Evolutionary conservation across 2,797 vertebrate species (phyloP), one percentile per base, ranked within the genome.

Genomic region (Pseudomugil gertrudae): DNA sequence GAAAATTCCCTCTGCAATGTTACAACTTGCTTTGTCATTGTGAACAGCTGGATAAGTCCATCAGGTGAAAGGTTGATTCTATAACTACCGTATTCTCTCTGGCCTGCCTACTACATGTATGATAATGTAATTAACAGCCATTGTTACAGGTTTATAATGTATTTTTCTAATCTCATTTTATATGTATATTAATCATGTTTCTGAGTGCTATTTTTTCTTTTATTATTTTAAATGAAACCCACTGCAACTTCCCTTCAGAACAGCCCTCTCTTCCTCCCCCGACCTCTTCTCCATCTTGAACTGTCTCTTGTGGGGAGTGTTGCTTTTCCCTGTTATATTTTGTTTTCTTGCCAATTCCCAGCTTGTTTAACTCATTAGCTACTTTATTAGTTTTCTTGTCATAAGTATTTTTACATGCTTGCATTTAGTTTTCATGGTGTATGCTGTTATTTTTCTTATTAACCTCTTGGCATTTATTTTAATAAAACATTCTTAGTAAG

Each of bases 101-200:
- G 90, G 89, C 93, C 93, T 94, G 93, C 93, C 93, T 93, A 93
- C 91, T 93, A 92, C 92, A 93, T 95, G 93, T 95, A 94, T 94
- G 89, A 94, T 95, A 95, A 94, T 95, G 94, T 95, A 94, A 94
- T 95, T 94, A 93, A 95, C 93, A 94, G 92, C 94, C 94, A 95
- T 94, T 95, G 94, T 95, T 94, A 95, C 94, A 95, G 90, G 94
- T 95, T 95, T 95, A 93, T 95, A 95, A 95, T 95, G 94, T 95
- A 95, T 95, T 95, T 95, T 95, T 95, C 94, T 95, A 95, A 93
- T 94, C 93, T 95, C 92, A 95, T 95, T 95, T 95, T 95, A 93
- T 95, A 95, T 95, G 94, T 95, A 92, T 93, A 93, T 93, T 94
- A 93, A 93, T 92, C 92, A 93, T 93, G 86, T 93, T 93, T 93